These are phyloP conservation scores for Macropus fuliginosus DNA, from an alignment of 2,797 vertebrate genomes.

Conservation along the genomic window DNA sequence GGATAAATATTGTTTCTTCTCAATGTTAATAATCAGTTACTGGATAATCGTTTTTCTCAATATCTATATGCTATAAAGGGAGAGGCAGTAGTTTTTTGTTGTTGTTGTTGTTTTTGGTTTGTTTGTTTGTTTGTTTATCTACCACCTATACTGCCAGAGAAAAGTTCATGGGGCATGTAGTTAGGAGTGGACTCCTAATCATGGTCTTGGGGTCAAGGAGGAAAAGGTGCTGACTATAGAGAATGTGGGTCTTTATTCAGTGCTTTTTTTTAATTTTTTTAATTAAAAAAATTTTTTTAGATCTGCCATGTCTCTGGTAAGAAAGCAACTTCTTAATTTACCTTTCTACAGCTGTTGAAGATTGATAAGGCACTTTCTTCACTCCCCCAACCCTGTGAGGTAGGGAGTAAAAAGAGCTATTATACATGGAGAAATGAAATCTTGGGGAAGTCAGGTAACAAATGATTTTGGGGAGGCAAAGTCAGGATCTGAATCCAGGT, in stretches of 20 bases:
- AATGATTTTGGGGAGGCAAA: neutral
- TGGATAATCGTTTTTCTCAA: no score
- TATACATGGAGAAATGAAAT: neutral
- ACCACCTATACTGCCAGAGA: neutral
- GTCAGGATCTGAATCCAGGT: neutral
- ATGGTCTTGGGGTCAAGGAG: neutral
- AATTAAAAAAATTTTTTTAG: no score
- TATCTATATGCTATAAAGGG: neutral
- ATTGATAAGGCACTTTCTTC: neutral
- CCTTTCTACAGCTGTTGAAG: neutral
- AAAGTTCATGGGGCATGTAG: neutral
- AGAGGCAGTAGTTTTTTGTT: neutral
- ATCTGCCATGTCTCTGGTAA: neutral
- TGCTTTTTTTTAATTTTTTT: no score
- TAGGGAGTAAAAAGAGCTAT: neutral
- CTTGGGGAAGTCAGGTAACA: neutral
- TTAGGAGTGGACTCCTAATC: neutral
- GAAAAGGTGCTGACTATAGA: neutral
- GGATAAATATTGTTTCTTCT: no score
- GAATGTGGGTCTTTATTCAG: neutral
- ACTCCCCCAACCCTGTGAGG: neutral
- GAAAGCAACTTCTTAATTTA: no score
- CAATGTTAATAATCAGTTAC: no score
- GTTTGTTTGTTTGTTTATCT: neutral
- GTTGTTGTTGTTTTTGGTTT: no score